These are phyloP conservation scores for Drosophila tropicalis DNA, from an alignment of 1,140 invertebrate genomes.

Conservation along the genomic window DNA sequence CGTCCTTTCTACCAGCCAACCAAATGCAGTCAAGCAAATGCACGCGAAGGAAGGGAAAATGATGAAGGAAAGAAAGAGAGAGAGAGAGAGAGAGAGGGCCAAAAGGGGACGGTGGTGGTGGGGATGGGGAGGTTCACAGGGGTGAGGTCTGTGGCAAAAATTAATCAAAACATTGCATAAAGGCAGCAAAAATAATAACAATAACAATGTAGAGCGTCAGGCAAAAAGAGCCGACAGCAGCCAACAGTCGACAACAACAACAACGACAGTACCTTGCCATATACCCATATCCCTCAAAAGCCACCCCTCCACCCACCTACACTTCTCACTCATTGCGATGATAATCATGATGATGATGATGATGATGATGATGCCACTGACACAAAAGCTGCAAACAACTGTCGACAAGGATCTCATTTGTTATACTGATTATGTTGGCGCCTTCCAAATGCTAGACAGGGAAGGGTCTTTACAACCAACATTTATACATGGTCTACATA, in stretches of 20 bases:
- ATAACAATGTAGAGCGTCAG: constrained; percentile 79
- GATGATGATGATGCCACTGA: constrained; percentile 79
- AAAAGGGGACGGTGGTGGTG: not conserved
- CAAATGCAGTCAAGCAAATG: constrained; percentile 75
- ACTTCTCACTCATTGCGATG: not conserved
- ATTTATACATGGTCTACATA: not conserved
- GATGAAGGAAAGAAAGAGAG: not conserved
- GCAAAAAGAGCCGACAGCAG: constrained; percentile 71
- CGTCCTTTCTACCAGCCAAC: constrained; percentile 14
- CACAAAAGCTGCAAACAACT: constrained; percentile 80
- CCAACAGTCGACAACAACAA: constrained; percentile 53
- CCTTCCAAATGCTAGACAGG: constrained; percentile 59
- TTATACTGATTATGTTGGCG: constrained; percentile 81
- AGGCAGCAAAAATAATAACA: constrained; percentile 81
- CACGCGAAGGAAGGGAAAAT: constrained; percentile 31
- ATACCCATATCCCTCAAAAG: not conserved
- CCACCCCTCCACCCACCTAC: not conserved
- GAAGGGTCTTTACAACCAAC: constrained; percentile 12
- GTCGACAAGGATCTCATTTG: constrained; percentile 81
- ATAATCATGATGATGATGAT: constrained; percentile 24
- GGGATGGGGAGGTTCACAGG: constrained; percentile 19
- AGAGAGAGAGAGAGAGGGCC: not conserved
- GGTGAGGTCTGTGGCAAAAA: constrained; percentile 69
- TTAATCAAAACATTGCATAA: constrained; percentile 82
- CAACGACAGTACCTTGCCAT: constrained; percentile 3